phyloP scores from a whole-genome alignment of 2,113 vertebrate species.

The Athene cunicularia region DNA sequence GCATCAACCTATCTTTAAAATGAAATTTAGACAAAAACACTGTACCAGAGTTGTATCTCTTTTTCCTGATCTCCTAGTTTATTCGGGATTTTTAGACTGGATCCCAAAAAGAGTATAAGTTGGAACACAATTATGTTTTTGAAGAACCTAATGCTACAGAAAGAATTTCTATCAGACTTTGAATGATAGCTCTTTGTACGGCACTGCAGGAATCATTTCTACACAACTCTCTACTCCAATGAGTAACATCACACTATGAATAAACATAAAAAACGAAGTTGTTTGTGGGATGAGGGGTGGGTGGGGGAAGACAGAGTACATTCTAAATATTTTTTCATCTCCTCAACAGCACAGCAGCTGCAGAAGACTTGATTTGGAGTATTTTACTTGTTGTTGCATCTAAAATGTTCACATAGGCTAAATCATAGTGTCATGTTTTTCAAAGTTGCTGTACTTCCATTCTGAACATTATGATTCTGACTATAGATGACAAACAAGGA shows the following conservation, averaged over 20 bases:
- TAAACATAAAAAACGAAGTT: neutral
- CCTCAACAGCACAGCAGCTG: neutral
- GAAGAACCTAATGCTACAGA: neutral
- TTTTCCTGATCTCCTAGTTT: neutral
- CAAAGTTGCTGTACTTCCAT: neutral
- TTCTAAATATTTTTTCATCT: neutral
- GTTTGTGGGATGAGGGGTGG: neutral
- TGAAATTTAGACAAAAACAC: neutral
- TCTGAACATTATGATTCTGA: neutral
- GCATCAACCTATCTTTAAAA: neutral
- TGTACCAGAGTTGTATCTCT: neutral
- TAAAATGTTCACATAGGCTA: neutral
- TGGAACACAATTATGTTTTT: neutral
- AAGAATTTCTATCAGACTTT: neutral
- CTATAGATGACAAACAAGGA: neutral
- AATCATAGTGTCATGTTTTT: neutral
- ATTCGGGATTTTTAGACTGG: neutral
- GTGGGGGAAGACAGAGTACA: neutral
- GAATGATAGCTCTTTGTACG: neutral
- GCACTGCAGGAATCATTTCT: neutral
- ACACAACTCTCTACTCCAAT: neutral
- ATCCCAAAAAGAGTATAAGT: neutral
- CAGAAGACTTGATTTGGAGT: neutral
- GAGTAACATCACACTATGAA: neutral
- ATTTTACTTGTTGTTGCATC: neutral